Evolutionary conservation across 2,888 invertebrate species (phyloP), one percentile per base, ranked within the genome.

Genomic region (Leptinotarsa rubiginosa): DNA sequence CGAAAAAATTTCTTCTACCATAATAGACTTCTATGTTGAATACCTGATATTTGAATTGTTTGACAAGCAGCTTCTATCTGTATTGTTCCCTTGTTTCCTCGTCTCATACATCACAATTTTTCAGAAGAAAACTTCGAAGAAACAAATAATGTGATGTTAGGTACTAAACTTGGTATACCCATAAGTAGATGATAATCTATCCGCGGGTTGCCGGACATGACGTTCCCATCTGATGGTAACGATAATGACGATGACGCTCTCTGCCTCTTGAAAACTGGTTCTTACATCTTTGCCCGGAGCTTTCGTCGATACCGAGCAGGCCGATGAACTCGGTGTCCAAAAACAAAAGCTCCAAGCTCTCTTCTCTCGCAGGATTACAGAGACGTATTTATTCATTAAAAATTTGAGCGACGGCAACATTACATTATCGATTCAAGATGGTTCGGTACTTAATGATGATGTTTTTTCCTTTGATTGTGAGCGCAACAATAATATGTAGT

Each of bases 231-330:
- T 75, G 74, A 75, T 77, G 78, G 65, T 64, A 65, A 71, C 52
- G 56, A 69, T 70, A 31, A 20, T 75, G 80, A 80, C 80, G 83
- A 82, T 81, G 82, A 80, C 79, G 74, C 81, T 83, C 83, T 84
- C 84, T 82, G 82, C 81, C 83, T 83, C 82, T 78, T 67, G 81
- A 82, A 82, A 85, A 85, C 85, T 80, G 85, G 85, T 85, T 85
- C 84, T 83, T 80, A 81, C 80, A 81, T 83, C 80, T 80, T 83
- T 75, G 84, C 84, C 83, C 81, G 82, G 77, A 83, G 84, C 82
- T 82, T 71, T 79, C 79, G 79, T 82, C 78, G 81, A 81, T 81
- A 81, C 80, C 79, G 78, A 79, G 73, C 77, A 77, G 83, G 81
- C 77, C 83, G 77, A 79, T 82, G 83, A 83, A 83, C 83, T 77